phyloP scores from a whole-genome alignment of 1,140 invertebrate genomes.

The Pseudomyrmex flavicornis region DNA sequence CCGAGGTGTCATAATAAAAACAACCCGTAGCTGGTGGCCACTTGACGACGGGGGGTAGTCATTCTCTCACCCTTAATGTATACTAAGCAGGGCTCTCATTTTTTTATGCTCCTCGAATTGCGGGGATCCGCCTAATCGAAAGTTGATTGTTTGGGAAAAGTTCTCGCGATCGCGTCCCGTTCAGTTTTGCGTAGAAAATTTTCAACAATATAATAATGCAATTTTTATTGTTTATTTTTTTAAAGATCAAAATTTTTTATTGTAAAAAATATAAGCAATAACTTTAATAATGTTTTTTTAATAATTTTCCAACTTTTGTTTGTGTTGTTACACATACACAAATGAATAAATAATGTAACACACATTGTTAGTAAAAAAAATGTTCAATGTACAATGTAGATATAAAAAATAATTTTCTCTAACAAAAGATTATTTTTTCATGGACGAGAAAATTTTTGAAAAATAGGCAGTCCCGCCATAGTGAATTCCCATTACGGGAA shows the following conservation, averaged over 20 bases:
- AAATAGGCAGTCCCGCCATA: constrained; percentile 1
- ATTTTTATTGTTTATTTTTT: not conserved
- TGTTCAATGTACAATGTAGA: no score
- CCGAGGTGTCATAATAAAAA: constrained; percentile 79
- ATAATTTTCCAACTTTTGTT: not conserved
- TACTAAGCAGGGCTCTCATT: constrained; percentile 69
- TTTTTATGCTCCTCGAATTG: constrained; percentile 54
- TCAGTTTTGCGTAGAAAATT: not conserved
- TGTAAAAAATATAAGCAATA: not conserved
- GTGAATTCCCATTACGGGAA: constrained; percentile 25
- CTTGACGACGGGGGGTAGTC: constrained; percentile 72
- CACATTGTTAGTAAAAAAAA: no score
- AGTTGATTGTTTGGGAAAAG: constrained; percentile 77
- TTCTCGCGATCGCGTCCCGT: not conserved
- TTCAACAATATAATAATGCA: not conserved
- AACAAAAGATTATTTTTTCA: not conserved
- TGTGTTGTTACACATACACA: not conserved
- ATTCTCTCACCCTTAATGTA: constrained; percentile 72
- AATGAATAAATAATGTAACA: no score
- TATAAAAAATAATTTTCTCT: no score
- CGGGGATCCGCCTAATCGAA: constrained; percentile 66
- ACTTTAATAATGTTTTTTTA: not conserved
- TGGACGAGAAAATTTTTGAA: not conserved
- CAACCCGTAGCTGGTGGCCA: constrained; percentile 77
- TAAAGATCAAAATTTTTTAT: not conserved